Percentiles rank a stretch among this genome's conserved stretches.
phyloP scores from a whole-genome alignment of 2,888 invertebrate genomes.

The Trimorus sp. region DNA sequence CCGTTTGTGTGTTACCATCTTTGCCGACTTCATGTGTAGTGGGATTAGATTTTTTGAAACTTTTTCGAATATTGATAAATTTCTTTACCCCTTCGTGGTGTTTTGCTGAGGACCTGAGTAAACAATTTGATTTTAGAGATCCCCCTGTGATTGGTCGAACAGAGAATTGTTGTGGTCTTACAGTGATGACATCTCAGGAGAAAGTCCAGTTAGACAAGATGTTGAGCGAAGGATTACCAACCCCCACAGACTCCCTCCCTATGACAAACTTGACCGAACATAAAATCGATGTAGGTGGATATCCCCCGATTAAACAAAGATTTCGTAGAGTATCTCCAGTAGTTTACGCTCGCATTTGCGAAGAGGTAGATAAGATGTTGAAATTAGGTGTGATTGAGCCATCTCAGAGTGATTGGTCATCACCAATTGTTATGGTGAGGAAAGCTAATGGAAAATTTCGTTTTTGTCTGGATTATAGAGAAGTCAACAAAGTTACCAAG shows the following conservation, averaged over 20 bases:
- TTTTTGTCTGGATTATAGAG: conserved; percentile 71
- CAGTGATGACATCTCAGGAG: too few relatives aligned
- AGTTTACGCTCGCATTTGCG: conserved; percentile 17
- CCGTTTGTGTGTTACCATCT: neutral
- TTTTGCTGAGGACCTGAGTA: neutral
- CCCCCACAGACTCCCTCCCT: neutral
- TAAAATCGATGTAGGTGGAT: conserved; percentile 24
- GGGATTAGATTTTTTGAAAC: neutral
- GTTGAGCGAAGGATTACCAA: neutral
- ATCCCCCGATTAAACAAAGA: conserved; percentile 20
- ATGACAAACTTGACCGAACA: neutral
- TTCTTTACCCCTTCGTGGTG: neutral
- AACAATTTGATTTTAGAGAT: too few relatives aligned
- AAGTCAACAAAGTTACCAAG: conserved; percentile 70
- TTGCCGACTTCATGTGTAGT: neutral
- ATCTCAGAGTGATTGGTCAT: conserved; percentile 66
- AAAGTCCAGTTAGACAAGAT: neutral
- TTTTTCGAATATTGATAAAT: neutral
- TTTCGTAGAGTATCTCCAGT: conserved; percentile 31
- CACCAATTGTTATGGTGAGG: conserved; percentile 70
- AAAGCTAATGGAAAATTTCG: conserved; percentile 70
- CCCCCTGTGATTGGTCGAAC: too few relatives aligned
- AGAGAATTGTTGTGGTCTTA: too few relatives aligned
- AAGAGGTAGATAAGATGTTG: conserved; percentile 73
- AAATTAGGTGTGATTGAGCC: conserved; percentile 67